Base-by-base conservation (phyloP, 2,797 vertebrate species). In the Amblyraja radiata region DNA sequence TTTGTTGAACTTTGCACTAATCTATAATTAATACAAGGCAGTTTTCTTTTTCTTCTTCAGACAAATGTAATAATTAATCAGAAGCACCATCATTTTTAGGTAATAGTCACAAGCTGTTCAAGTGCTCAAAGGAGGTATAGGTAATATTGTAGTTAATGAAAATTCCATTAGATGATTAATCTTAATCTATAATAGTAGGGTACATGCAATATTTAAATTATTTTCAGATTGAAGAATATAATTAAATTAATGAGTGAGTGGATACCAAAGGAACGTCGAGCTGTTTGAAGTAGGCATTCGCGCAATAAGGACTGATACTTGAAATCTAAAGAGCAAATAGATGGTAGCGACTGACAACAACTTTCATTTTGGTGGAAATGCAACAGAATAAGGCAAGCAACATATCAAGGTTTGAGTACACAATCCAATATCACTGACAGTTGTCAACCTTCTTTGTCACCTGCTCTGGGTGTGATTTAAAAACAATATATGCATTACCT, bases 241-340 rank as follows among this genome's bases (percentile, higher is more conserved):
- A 61, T 14, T 18, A 88, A 32, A 63, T 71, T 65, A 90, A 90
- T 68, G 86, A 36, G 63, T 14, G 39, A 90, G 16, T 7, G 36
- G 18, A 4, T 32, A 68, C 32, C 46, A 46, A 46, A 46, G 18
- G 18, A 21, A 73, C 73, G 8, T 46, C 88, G 46, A 91, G 73
- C 36, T 13, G 39, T 90, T 36, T 73, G 73, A 73, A 91, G 36
- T 91, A 46, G 36, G 36, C 46, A 13, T 71, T 73, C 73, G 1
- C 6, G 36, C 36, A 90, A 36, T 21, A 32, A 90, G 36, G 65
- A 39, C 32, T 39, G 39, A 32, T 71, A 73, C 73, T 90, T 90
- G 36, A 71, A 63, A 46, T 90, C 73, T 90, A 90, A 71, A 39
- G 65, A 23, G 16, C 88, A 90, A 90, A 25, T 90, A 39, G 63